Percentiles rank a stretch among this genome's conserved stretches.
Evolutionary conservation across 2,888 invertebrate genomes (phyloP).

Genomic region (Drosophila ochracea): DNA sequence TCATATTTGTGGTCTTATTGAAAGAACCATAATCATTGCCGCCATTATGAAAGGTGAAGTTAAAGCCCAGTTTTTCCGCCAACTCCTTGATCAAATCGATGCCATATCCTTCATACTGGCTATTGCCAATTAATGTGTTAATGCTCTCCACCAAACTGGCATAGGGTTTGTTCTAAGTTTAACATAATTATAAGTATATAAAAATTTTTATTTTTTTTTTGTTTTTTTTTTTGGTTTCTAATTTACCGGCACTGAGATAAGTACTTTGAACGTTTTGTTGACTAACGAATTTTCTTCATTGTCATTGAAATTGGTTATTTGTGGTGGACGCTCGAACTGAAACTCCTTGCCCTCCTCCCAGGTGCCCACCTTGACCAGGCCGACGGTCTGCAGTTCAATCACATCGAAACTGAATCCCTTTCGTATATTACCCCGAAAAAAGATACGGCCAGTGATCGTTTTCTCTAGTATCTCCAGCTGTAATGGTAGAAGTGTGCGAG

Average conservation of each 20-base stretch:
- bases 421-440: slow-evolving; percentile 92
- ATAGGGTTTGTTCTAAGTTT: slow-evolving; percentile 92
- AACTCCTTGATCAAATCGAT: slow-evolving; percentile 94
- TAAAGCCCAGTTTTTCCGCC: slow-evolving; percentile 91
- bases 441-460: slow-evolving; percentile 89
- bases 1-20: slow-evolving; percentile 88
- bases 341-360: slow-evolving; percentile 89
- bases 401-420: slow-evolving; percentile 89
- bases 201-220: too few species aligned
- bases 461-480: slow-evolving; percentile 85
- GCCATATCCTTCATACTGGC: slow-evolving; percentile 93
- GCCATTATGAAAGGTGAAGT: slow-evolving; percentile 92
- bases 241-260: slow-evolving; percentile 89
- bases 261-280: slow-evolving; percentile 90
- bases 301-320: slow-evolving; percentile 83
- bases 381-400: slow-evolving; percentile 88
- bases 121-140: slow-evolving; percentile 90
- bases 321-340: slow-evolving; percentile 86
- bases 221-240: fast-evolving
- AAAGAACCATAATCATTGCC: slow-evolving; percentile 91
- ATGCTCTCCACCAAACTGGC: slow-evolving; percentile 92
- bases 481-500: not conserved
- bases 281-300: slow-evolving; percentile 88
- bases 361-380: slow-evolving; percentile 88
- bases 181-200: not conserved